These are phyloP conservation scores for Hydriomena furcata DNA, from an alignment of 2,888 invertebrate genomes.

Conservation along the genomic window DNA sequence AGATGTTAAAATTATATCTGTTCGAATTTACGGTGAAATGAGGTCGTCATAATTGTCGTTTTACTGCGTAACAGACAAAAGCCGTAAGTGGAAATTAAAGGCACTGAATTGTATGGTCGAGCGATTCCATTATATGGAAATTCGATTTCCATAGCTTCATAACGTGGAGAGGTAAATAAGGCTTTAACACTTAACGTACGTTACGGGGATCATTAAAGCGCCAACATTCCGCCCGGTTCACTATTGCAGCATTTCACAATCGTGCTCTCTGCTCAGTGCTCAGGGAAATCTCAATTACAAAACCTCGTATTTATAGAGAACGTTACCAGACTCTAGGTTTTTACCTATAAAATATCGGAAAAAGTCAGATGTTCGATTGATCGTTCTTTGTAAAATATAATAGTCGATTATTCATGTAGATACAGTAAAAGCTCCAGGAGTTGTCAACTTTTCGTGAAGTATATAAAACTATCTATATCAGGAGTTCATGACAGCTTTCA, in stretches of 20 bases:
- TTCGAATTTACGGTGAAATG: conserved; percentile 35
- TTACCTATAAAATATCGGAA: too few species aligned
- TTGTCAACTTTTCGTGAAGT: too few species aligned
- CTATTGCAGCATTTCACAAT: conserved; percentile 38
- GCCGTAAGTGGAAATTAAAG: conserved; percentile 23
- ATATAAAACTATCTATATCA: too few species aligned
- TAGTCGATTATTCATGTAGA: too few species aligned
- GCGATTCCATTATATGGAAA: conserved; percentile 37
- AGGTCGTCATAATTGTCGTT: conserved; percentile 17
- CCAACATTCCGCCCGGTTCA: conserved; percentile 44
- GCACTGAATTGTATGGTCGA: conserved; percentile 22
- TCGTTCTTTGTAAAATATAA: too few species aligned
- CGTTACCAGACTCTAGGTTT: not conserved
- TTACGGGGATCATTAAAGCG: conserved; percentile 43
- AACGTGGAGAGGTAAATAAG: conserved; percentile 48
- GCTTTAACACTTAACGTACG: conserved; percentile 45
- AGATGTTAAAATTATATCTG: conserved; percentile 48
- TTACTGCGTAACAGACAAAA: conserved; percentile 1
- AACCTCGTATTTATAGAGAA: conserved; percentile 10
- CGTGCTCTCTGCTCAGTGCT: conserved; percentile 21
- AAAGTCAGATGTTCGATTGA: too few species aligned
- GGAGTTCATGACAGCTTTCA: too few species aligned
- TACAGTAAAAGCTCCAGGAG: too few species aligned
- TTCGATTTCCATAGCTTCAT: conserved; percentile 47
- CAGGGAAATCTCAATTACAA: conserved; percentile 22